Evolutionary conservation across 2,888 invertebrate species (phyloP), one percentile per base, ranked within the genome.

Genomic region (Bugulina stolonifera): DNA sequence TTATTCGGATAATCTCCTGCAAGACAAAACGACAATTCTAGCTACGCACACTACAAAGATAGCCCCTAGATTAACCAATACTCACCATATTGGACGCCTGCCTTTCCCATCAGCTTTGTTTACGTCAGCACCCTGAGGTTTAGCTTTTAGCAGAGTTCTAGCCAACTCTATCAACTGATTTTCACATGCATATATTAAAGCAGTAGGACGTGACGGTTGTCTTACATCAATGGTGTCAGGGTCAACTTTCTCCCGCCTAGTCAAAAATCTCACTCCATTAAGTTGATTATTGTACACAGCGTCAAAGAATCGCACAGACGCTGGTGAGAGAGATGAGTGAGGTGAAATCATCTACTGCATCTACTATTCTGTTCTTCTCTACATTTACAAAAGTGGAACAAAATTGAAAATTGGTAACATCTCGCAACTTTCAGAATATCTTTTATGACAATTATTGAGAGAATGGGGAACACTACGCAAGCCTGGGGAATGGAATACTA

Each of bases 11-110:
- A n/a, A n/a, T n/a, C n/a, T n/a, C n/a, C n/a, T n/a, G n/a, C n/a
- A n/a, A n/a, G n/a, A n/a, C n/a, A n/a, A n/a, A n/a, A n/a, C n/a
- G n/a, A n/a, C n/a, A n/a, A n/a, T n/a, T n/a, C n/a, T n/a, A n/a
- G n/a, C n/a, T n/a, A n/a, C n/a, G n/a, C n/a, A n/a, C n/a, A n/a
- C n/a, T n/a, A n/a, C n/a, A n/a, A n/a, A n/a, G n/a, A n/a, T n/a
- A n/a, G n/a, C n/a, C n/a, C n/a, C n/a, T n/a, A n/a, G n/a, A n/a
- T n/a, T n/a, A n/a, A n/a, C n/a, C n/a, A n/a, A n/a, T n/a, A 75
- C 76, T 73, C 74, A 81, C 81, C 80, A 80, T 43, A 80, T 78
- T n/a, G 81, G 78, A 72, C 79, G 73, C 58, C 76, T 75, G 1
- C 80, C 79, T 34, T 71, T 70, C 27, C 75, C 75, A 29, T 79